Evolutionary conservation across 2,888 invertebrate genomes (phyloP).

Genomic region (Lampropteryx suffumata): DNA sequence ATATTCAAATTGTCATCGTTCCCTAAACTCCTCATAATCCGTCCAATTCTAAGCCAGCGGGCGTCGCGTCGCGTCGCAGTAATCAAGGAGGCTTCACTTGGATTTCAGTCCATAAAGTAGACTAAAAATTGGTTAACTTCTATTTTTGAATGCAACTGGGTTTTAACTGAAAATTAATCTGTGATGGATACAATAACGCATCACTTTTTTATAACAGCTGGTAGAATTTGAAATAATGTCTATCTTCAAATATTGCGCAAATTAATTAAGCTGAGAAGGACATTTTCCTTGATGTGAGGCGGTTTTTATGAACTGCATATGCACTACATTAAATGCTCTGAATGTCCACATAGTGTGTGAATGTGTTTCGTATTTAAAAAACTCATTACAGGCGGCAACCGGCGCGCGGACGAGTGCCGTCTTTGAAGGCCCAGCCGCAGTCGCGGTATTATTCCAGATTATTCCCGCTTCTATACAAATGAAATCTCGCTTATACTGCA

Average conservation of each 20-base stretch:
- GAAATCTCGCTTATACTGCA: constrained; percentile 82
- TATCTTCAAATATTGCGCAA: no score
- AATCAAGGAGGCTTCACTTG: constrained; percentile 78
- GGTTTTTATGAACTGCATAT: constrained; percentile 52
- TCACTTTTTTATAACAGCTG: no score
- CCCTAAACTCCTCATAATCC: constrained; percentile 82
- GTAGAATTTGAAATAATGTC: no score
- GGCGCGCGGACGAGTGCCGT: constrained; percentile 78
- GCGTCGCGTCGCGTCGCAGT: constrained; percentile 67
- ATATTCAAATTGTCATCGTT: constrained; percentile 80
- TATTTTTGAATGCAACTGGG: constrained; percentile 3
- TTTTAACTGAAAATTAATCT: no score
- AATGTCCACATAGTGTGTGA: constrained; percentile 65
- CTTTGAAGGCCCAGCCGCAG: constrained; percentile 78
- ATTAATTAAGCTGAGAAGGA: constrained; percentile 32
- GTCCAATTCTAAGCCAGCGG: constrained; percentile 75
- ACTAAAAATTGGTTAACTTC: constrained; percentile 22
- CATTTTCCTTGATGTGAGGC: constrained; percentile 30
- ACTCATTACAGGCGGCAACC: constrained; percentile 79
- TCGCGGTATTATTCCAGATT: constrained; percentile 81
- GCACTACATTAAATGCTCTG: constrained; percentile 63
- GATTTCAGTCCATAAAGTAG: constrained; percentile 69
- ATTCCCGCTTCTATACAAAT: constrained; percentile 80
- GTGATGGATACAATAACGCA: no score
- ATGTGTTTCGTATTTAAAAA: constrained; percentile 79